Base-by-base conservation (phyloP, 2,113 vertebrate species). In the Heterocephalus glaber region DNA sequence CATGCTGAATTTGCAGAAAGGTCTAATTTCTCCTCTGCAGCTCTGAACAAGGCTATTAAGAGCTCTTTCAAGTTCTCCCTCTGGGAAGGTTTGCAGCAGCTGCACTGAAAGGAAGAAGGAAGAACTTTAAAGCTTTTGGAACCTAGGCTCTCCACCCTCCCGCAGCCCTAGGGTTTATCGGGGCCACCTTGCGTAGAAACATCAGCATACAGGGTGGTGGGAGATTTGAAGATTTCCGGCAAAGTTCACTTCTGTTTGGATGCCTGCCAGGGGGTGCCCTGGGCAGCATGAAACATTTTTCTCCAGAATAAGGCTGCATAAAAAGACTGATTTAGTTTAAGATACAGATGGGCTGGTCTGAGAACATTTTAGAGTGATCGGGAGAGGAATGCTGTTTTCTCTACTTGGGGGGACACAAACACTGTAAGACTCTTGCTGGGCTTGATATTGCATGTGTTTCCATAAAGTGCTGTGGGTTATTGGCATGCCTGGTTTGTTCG, bases 1-100 rank as follows among this genome's bases (percentile, higher is more conserved):
- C 95, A 68, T 93, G 98, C 98, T 98, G 98, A 98, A 96, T 98
- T 93, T 98, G 97, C 98, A 98, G 96, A 98, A 98, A 88, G 95
- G 82, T 96, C 98, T 98, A 97, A 98, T 98, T 98, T 98, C 97
- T 97, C 96, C 63, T 93, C 90, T 47, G 94, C 44, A 88, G 93
- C 97, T 94, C 96, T 96, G 96, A 98, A 96, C 97, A 98, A 98
- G 96, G 97, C 98, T 98, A 98, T 98, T 98, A 98, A 98, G 97
- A 97, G 97, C 54, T 95, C 97, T 98, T 98, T 98, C 97, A 98
- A 98, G 97, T 97, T 90, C 94, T 97, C 96, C 97, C 97, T 96
- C 52, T 72, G 97, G 98, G 97, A 98, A 96, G 63, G 95, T 96
- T 92, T 70, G 94, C 93, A 97, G 98, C 97, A 98, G 96, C 93